Evolutionary conservation across 2,888 invertebrate genomes (phyloP).

Genomic region (Apoda limacodes): DNA sequence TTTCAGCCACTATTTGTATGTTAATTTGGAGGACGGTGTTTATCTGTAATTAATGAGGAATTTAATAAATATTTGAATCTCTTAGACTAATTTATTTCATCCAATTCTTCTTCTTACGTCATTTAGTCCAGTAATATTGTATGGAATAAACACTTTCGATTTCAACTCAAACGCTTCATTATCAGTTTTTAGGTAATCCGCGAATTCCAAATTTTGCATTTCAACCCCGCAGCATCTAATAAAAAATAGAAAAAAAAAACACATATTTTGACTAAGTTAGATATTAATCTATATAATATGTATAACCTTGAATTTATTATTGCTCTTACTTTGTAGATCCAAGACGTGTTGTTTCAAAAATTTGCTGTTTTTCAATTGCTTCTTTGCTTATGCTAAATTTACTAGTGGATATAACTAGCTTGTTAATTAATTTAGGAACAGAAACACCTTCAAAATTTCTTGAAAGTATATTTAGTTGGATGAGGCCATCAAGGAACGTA

Average conservation of each 20-base stretch:
- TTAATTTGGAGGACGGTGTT: slow-evolving; percentile 1
- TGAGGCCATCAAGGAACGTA: slow-evolving; percentile 19
- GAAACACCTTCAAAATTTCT: slow-evolving; percentile 16
- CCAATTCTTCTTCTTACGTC: not conserved
- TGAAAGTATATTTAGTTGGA: slow-evolving; percentile 19
- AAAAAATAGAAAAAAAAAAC: no score
- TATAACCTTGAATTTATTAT: no score
- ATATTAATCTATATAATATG: no score
- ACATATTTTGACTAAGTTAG: no score
- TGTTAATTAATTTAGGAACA: slow-evolving; percentile 3
- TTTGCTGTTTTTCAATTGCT: not conserved
- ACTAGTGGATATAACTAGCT: not conserved
- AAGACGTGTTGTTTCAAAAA: not conserved
- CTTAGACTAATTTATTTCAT: no score
- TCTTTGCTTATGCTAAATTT: not conserved
- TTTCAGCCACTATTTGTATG: slow-evolving; percentile 6
- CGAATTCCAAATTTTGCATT: not conserved
- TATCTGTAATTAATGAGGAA: not conserved
- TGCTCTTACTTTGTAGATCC: not conserved
- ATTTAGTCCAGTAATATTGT: not conserved
- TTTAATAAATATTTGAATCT: no score
- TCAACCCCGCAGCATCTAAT: not conserved
- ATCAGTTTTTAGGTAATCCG: not conserved
- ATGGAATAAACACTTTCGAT: not conserved
- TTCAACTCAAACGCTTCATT: not conserved